Evolutionary conservation across 2,113 vertebrate genomes (phyloP).

Genomic region (Crotalus helleri): DNA sequence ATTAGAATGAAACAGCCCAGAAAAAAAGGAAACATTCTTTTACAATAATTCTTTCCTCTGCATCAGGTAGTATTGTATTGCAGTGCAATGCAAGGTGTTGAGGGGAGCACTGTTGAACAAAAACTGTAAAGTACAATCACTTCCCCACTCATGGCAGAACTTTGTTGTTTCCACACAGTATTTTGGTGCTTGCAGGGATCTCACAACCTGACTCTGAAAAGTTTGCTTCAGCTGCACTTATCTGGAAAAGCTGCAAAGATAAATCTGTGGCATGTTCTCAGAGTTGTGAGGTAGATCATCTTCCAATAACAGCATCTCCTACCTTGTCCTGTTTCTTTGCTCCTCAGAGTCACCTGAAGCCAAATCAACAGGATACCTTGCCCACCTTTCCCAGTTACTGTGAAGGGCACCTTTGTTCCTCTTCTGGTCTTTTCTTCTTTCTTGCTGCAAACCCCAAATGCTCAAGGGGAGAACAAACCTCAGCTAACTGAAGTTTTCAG

Average conservation of each 20-base stretch:
- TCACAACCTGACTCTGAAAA: background rate
- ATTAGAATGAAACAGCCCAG: slow-evolving; percentile 51
- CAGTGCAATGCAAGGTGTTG: slow-evolving; percentile 35
- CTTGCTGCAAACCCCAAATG: background rate
- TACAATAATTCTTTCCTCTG: slow-evolving; percentile 33
- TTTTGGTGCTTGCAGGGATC: background rate
- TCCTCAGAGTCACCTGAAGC: background rate
- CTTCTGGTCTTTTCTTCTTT: background rate
- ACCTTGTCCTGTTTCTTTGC: background rate
- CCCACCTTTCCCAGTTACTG: background rate
- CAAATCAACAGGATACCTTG: background rate
- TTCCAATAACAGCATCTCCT: background rate
- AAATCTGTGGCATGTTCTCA: background rate
- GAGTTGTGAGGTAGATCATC: background rate
- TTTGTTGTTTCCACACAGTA: background rate
- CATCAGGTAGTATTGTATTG: slow-evolving; percentile 29
- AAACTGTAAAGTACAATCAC: background rate
- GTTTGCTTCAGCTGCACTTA: background rate
- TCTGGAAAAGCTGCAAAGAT: background rate
- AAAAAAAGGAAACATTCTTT: slow-evolving; percentile 25
- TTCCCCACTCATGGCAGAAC: background rate
- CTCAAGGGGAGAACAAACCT: background rate
- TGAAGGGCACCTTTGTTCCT: background rate
- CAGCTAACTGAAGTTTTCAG: background rate
- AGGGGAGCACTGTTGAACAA: slow-evolving; percentile 19